Percentiles rank a stretch among this genome's conserved stretches.
phyloP scores from a whole-genome alignment of 2,797 vertebrate genomes.

The Notolabrus celidotus region DNA sequence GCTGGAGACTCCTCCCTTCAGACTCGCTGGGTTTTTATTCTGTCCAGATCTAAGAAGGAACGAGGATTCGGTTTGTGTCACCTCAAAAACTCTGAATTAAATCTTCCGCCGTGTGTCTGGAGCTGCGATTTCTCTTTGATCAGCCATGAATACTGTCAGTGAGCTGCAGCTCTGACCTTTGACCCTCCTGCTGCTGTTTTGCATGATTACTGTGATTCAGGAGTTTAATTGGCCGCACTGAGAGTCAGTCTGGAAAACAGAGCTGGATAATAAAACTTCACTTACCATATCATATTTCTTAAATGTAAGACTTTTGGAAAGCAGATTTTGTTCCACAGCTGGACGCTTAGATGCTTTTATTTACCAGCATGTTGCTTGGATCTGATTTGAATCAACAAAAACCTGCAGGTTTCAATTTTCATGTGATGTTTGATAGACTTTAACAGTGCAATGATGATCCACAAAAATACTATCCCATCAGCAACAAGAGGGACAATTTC shows the following conservation, averaged over 20 bases:
- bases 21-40: conserved; percentile 5
- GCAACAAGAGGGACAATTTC: too few species aligned
- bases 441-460: too few species aligned
- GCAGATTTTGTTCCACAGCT: too few species aligned
- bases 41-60: conserved; percentile 12
- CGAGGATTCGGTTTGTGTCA: conserved; percentile 5
- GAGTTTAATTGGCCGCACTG: conserved; percentile 1
- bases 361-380: too few species aligned
- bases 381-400: too few species aligned
- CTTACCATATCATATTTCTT: too few species aligned
- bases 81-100: conserved; percentile 20
- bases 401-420: too few species aligned
- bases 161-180: conserved; percentile 23
- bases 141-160: conserved; percentile 12
- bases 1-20: conserved; percentile 2
- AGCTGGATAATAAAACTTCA: too few species aligned
- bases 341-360: too few species aligned
- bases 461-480: too few species aligned
- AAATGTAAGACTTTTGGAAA: too few species aligned
- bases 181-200: conserved; percentile 21
- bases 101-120: not conserved
- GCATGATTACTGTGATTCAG: conserved; percentile 20
- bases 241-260: not conserved
- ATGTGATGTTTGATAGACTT: too few species aligned
- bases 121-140: conserved; percentile 23